These are phyloP conservation scores for Sapayoa aenigma DNA, from an alignment of 2,113 vertebrate species.

Conservation along the genomic window DNA sequence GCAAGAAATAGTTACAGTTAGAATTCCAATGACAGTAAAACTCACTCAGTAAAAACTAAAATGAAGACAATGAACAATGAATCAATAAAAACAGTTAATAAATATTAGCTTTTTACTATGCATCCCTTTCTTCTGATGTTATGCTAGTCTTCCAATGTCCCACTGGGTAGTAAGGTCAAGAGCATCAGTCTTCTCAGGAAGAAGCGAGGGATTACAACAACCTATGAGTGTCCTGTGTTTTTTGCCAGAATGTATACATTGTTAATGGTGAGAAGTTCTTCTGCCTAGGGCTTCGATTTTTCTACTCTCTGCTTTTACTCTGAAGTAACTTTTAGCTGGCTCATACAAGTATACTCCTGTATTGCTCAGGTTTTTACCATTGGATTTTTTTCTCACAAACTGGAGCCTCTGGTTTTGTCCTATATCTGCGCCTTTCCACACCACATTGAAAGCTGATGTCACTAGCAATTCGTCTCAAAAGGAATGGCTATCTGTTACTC, in stretches of 20 bases:
- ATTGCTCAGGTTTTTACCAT: neutral
- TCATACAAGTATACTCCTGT: neutral
- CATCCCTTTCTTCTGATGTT: neutral
- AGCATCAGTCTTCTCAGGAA: neutral
- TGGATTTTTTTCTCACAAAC: neutral
- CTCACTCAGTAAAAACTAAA: neutral
- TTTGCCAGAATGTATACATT: neutral
- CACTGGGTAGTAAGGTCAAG: neutral
- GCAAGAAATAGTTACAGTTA: neutral
- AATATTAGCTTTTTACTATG: neutral
- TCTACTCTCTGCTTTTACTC: neutral
- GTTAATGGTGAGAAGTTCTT: neutral
- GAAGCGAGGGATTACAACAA: neutral
- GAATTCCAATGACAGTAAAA: neutral
- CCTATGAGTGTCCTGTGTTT: neutral
- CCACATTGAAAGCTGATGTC: neutral
- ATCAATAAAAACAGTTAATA: neutral
- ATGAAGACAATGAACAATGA: neutral
- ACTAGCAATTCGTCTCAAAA: neutral
- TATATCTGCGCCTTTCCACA: too few species aligned
- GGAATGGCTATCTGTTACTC: neutral
- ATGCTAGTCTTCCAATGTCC: neutral
- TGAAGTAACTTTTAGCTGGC: neutral
- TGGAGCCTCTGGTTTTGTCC: neutral
- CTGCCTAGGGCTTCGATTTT: neutral